Percentiles rank a stretch among this genome's conserved stretches.
phyloP scores from a whole-genome alignment of 2,888 invertebrate species.

The Stenotaenia linearis region DNA sequence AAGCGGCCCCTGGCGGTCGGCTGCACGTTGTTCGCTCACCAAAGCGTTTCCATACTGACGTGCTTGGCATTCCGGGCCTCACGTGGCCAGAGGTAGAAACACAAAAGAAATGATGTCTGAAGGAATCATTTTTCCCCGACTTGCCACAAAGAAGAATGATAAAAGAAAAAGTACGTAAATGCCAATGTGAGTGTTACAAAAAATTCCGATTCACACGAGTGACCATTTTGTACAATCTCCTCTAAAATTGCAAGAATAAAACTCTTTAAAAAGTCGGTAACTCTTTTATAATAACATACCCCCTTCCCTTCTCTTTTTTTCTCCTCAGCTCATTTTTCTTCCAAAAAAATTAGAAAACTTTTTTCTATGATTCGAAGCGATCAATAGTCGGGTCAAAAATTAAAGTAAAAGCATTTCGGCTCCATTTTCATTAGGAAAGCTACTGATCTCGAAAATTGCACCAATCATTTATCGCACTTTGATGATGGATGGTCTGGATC shows the following conservation, averaged over 20 bases:
- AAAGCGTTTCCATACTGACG: not conserved
- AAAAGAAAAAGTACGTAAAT: not conserved
- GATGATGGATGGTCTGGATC: not conserved
- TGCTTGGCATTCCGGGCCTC: not conserved
- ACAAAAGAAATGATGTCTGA: constrained; percentile 9
- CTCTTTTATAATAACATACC: not conserved
- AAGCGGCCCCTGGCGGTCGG: not conserved
- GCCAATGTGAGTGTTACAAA: not conserved
- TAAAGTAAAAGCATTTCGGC: too few species aligned
- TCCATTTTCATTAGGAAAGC: too few species aligned
- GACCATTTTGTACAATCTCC: not conserved
- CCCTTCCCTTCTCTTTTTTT: not conserved
- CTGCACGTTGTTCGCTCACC: not conserved
- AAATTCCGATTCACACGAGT: constrained; percentile 4
- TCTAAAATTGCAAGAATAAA: not conserved
- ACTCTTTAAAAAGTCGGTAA: not conserved
- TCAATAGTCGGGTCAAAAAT: too few species aligned
- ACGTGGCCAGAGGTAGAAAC: not conserved
- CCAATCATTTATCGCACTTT: not conserved
- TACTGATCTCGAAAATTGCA: too few species aligned
- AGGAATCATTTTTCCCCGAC: not conserved
- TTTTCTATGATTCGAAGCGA: too few species aligned
- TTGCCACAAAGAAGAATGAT: not conserved
- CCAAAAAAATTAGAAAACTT: not conserved
- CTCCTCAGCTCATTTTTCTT: not conserved